Evolutionary conservation across 2,113 vertebrate genomes (phyloP), one percentile per base, ranked within the genome.

Genomic region (Eudyptes chrysolophus): DNA sequence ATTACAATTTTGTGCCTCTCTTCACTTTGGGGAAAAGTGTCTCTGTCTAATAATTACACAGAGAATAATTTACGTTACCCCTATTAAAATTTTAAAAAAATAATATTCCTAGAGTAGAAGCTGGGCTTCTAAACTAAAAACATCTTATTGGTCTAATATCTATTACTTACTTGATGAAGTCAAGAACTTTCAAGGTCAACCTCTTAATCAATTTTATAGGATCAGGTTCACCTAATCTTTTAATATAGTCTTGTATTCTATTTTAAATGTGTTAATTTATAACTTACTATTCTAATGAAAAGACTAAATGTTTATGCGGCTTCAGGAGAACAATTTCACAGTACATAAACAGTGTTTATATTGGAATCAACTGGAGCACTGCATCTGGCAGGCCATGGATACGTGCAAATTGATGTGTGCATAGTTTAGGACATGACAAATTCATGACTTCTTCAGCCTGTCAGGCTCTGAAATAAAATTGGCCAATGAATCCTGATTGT

Each of bases 301-400:
- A 79, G 61, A 84, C 46, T 92, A 92, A 97, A 94, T 92, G 92
- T 96, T 97, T 94, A 22, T 96, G 77, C 70, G 94, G 76, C 74
- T 96, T 92, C 88, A 84, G 82, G 40, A 97, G 92, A 95, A 84
- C 20, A 38, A 94, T 96, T 96, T 97, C 96, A 96, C 93, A 96
- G 74, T 58, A 96, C 93, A 96, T 97, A 91, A 96, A 86, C 70
- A 72, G 44, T 85, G 85, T 96, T 97, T 97, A 55, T 94, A 92
- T 93, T 86, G 87, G 88, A 94, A 81, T 94, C 66, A 85, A 24
- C 83, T 46, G 46, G 54, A 94, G 70, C 52, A n/a, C 86, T 87
- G 65, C 84, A 86, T 68, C 65, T 93, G 90, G 54, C 83, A 79
- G 84, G 27, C 27, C 55, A 34, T 24, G 21, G 65, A 16, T 42